These are phyloP conservation scores for Meteorus cinctellus DNA, from an alignment of 2,888 invertebrate species.

Conservation along the genomic window DNA sequence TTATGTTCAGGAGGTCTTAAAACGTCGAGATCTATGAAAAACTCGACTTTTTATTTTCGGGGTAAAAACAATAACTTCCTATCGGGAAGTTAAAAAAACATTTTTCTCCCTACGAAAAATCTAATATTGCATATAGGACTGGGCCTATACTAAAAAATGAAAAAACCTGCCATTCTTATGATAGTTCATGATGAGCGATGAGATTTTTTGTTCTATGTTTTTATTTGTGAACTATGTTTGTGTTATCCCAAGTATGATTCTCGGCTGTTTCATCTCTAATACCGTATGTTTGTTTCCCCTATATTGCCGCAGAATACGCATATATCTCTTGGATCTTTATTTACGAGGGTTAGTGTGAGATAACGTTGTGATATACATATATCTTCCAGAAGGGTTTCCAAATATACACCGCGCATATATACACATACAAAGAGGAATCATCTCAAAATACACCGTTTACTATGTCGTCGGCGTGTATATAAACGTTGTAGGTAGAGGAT, in stretches of 20 bases:
- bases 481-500: background rate
- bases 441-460: background rate
- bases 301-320: background rate
- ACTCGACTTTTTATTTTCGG: too few species aligned
- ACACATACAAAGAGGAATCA: background rate
- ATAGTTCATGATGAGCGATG: too few species aligned
- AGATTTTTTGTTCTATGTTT: background rate
- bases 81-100: too few species aligned
- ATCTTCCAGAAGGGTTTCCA: conserved; percentile 17
- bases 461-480: background rate
- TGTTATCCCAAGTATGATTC: background rate
- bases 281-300: background rate
- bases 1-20: too few species aligned
- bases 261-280: conserved; percentile 3
- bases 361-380: conserved; percentile 11
- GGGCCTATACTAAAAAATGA: too few species aligned
- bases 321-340: conserved; percentile 12
- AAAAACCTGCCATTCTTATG: too few species aligned
- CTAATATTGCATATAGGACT: too few species aligned
- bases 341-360: conserved; percentile 15
- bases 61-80: too few species aligned
- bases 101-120: too few species aligned
- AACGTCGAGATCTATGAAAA: too few species aligned
- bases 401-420: background rate
- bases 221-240: background rate